phyloP scores from a whole-genome alignment of 2,113 vertebrate genomes.

The Tretioscincus oriximinensis region DNA sequence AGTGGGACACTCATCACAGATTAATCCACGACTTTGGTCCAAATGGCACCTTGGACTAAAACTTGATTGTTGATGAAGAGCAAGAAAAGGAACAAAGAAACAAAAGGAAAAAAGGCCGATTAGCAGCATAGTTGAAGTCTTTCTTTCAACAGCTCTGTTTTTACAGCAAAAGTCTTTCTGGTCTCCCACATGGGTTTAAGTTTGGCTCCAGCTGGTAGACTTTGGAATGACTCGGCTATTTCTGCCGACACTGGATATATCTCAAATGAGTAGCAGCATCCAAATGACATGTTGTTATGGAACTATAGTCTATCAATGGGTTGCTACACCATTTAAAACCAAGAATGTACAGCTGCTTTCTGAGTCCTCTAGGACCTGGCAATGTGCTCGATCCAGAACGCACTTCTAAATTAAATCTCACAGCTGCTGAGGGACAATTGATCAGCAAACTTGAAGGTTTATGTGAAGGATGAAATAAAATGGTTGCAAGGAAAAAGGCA shows the following conservation, averaged over 20 bases:
- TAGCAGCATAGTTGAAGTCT: conserved; percentile 53
- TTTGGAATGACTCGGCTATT: conserved; percentile 75
- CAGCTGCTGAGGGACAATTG: conserved; percentile 40
- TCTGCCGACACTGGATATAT: conserved; percentile 70
- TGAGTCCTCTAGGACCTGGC: conserved; percentile 47
- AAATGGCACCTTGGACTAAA: conserved; percentile 94
- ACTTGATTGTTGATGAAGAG: conserved; percentile 73
- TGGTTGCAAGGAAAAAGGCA: conserved; percentile 23
- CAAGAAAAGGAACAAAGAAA: conserved; percentile 61
- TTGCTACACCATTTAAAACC: conserved; percentile 58
- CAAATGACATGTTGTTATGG: conserved; percentile 68
- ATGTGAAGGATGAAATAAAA: conserved; percentile 16
- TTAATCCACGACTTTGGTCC: conserved; percentile 75
- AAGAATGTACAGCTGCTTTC: conserved; percentile 73
- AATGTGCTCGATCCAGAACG: conserved; percentile 36
- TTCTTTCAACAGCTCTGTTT: conserved; percentile 47
- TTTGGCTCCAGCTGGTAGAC: conserved; percentile 63
- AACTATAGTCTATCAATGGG: conserved; percentile 68
- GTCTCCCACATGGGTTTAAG: conserved; percentile 66
- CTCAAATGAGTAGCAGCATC: conserved; percentile 64
- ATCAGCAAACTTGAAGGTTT: conserved; percentile 30
- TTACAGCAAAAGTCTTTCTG: conserved; percentile 51
- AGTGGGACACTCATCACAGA: conserved; percentile 84
- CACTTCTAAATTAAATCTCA: conserved; percentile 46
- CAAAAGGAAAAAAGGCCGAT: conserved; percentile 62